Conservation (phyloP, 2,888 invertebrate genomes). For the Gortyna flavago region DNA sequence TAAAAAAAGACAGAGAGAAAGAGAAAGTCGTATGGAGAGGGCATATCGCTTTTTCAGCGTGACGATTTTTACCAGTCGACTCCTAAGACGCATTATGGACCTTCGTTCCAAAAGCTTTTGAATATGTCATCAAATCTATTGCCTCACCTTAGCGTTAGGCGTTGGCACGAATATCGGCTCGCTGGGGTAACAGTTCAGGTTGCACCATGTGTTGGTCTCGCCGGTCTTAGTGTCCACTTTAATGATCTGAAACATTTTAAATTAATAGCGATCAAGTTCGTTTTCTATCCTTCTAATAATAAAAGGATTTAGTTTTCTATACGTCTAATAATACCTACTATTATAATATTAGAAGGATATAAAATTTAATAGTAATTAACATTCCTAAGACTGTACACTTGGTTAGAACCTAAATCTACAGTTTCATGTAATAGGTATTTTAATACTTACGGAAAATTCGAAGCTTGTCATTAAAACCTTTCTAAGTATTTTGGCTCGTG, state of each 20-base stretch:
- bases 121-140: background rate
- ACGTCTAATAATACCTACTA: no score
- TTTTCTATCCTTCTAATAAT: background rate
- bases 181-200: conserved; percentile 94
- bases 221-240: conserved; percentile 94
- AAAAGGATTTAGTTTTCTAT: no score
- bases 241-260: conserved; percentile 90
- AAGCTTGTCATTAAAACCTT: no score
- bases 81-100: background rate
- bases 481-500: no score
- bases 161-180: conserved; percentile 95
- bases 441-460: background rate
- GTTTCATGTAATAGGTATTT: background rate
- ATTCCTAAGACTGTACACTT: no score
- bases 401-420: no score
- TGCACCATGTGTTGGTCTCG: conserved; percentile 92
- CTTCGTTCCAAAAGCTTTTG: background rate
- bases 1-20: background rate
- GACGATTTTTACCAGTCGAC: background rate
- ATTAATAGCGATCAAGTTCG: background rate
- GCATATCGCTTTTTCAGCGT: background rate
- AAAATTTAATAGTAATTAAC: no score
- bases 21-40: background rate
- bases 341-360: no score
- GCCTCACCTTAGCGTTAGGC: conserved; percentile 87